Percentiles rank a stretch among this genome's conserved stretches.
These are phyloP conservation scores for Diabrotica balteata DNA, from an alignment of 2,888 invertebrate species.

Conservation along the genomic window DNA sequence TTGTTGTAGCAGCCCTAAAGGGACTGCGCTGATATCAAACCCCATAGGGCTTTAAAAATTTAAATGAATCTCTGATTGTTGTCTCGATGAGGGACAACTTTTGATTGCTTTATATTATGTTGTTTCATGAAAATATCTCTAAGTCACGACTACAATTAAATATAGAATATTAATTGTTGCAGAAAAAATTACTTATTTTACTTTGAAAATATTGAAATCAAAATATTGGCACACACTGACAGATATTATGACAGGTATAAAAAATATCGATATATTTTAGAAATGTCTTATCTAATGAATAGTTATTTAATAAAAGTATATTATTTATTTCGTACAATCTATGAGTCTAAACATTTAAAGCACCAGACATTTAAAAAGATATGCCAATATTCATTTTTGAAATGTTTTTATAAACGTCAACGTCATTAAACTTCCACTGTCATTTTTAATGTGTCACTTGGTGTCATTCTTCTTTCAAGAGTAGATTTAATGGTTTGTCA, in stretches of 20 bases:
- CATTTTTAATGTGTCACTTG: not conserved
- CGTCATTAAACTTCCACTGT: not conserved
- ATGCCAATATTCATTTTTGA: not conserved
- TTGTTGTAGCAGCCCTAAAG: constrained; percentile 54
- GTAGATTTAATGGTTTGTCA: too few relatives aligned
- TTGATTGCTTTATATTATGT: not conserved
- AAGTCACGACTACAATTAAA: too few relatives aligned
- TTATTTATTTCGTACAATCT: too few relatives aligned
- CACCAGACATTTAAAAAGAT: not conserved
- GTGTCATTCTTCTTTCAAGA: too few relatives aligned
- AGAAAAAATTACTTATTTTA: too few relatives aligned
- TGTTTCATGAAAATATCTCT: too few relatives aligned
- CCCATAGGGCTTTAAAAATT: constrained; percentile 52
- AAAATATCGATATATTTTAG: not conserved
- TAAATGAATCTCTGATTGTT: constrained; percentile 30
- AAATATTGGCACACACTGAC: not conserved
- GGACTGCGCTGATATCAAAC: constrained; percentile 55
- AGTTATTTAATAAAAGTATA: too few relatives aligned
- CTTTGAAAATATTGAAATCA: too few relatives aligned
- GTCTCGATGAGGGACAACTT: constrained; percentile 1
- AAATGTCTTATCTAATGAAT: too few relatives aligned
- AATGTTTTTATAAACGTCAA: not conserved
- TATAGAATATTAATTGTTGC: too few relatives aligned
- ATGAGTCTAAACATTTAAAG: not conserved
- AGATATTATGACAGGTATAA: not conserved